Conservation (phyloP, 2,888 invertebrate genomes). For the Patella pellucida region DNA sequence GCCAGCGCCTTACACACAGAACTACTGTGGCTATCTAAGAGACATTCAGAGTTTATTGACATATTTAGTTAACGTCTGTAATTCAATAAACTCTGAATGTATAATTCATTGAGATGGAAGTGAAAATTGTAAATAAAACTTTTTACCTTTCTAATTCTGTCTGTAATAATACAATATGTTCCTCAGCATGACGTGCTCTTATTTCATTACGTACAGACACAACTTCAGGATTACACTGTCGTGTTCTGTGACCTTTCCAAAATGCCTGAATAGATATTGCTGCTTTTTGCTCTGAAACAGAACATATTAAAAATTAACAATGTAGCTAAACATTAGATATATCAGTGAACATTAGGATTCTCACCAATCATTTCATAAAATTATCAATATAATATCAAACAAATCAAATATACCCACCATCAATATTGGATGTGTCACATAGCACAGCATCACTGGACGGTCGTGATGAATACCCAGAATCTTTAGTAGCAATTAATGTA, state of each 20-base stretch:
- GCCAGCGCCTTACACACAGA: no score
- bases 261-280: slow-evolving; percentile 62
- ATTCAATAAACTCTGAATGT: no score
- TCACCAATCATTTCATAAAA: background rate
- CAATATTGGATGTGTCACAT: slow-evolving; percentile 33
- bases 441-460: slow-evolving; percentile 57
- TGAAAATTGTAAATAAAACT: no score
- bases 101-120: no score
- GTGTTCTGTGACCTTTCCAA: slow-evolving; percentile 65
- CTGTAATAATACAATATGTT: slow-evolving; percentile 61
- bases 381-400: background rate
- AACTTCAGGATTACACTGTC: slow-evolving; percentile 56
- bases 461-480: slow-evolving; percentile 55
- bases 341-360: background rate
- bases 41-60: no score
- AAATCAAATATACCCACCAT: slow-evolving; percentile 37
- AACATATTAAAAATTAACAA: slow-evolving; percentile 1
- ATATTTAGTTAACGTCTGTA: no score
- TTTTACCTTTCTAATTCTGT: slow-evolving; percentile 59
- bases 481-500: slow-evolving; percentile 22
- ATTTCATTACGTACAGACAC: slow-evolving; percentile 62
- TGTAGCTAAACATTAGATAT: background rate
- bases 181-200: slow-evolving; percentile 62
- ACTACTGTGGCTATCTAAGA: no score
- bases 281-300: slow-evolving; percentile 52